Percentiles rank a stretch among this genome's conserved stretches.
Conservation (phyloP, 2,113 vertebrate species). For the Pongo abelii region DNA sequence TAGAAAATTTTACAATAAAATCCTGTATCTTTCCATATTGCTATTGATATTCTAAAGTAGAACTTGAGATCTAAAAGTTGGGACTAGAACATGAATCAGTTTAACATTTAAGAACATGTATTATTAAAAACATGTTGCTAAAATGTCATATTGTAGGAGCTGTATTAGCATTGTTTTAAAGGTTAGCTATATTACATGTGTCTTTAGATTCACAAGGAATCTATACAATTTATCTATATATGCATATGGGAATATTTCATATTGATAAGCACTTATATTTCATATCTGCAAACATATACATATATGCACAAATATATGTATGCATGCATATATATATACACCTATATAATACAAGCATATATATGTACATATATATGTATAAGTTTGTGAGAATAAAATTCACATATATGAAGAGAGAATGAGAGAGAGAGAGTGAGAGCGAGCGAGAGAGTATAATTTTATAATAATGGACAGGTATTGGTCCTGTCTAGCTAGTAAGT, state of each 20-base stretch:
- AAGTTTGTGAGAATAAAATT: background rate
- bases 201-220: conserved; percentile 64
- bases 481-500: conserved; percentile 7
- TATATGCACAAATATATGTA: background rate
- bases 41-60: conserved; percentile 62
- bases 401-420: background rate
- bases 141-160: conserved; percentile 75
- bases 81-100: conserved; percentile 57
- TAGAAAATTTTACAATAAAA: conserved; percentile 57
- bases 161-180: conserved; percentile 80
- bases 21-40: conserved; percentile 65
- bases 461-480: background rate
- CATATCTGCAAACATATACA: background rate
- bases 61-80: conserved; percentile 66
- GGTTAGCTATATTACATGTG: conserved; percentile 74
- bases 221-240: conserved; percentile 64
- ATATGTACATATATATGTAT: background rate
- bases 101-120: conserved; percentile 76
- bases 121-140: conserved; percentile 81
- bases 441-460: background rate
- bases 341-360: background rate
- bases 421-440: background rate
- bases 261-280: background rate
- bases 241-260: background rate
- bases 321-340: too few species aligned